phyloP scores from a whole-genome alignment of 1,140 invertebrate species.

The Cepaea nemoralis region DNA sequence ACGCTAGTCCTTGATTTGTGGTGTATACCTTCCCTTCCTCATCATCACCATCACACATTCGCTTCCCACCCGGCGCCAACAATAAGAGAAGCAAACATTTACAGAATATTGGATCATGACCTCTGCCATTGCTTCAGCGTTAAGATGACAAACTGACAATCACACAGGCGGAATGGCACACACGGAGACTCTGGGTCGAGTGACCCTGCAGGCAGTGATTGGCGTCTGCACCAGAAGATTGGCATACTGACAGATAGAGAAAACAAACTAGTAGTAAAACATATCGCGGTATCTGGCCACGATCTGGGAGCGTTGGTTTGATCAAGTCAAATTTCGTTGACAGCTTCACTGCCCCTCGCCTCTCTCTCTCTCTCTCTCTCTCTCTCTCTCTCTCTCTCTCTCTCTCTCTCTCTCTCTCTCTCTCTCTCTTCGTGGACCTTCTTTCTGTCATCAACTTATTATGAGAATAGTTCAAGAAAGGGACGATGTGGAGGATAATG shows the following conservation, averaged over 20 bases:
- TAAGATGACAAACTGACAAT: conserved; percentile 13
- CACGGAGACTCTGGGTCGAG: conserved; percentile 5
- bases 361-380: neutral
- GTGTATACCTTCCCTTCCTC: too few species aligned
- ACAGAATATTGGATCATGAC: neutral
- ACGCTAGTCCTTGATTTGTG: too few species aligned
- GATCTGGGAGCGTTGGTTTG: neutral
- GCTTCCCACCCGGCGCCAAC: neutral
- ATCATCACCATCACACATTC: too few species aligned
- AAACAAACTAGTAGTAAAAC: neutral
- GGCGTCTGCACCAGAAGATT: conserved; percentile 1
- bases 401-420: too few species aligned
- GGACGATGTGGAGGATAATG: too few species aligned
- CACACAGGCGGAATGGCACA: conserved; percentile 5
- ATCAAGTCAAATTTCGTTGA: conserved; percentile 5
- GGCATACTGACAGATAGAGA: neutral
- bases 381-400: too few species aligned
- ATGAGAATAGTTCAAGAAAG: too few species aligned
- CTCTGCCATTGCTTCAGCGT: neutral
- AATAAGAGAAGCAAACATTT: neutral
- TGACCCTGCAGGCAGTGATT: conserved; percentile 8
- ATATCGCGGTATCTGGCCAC: neutral
- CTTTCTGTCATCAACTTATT: too few species aligned
- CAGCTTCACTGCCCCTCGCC: neutral
- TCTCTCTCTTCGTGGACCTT: too few species aligned